phyloP scores from a whole-genome alignment of 2,113 vertebrate species.

The Sminthopsis crassicaudata region DNA sequence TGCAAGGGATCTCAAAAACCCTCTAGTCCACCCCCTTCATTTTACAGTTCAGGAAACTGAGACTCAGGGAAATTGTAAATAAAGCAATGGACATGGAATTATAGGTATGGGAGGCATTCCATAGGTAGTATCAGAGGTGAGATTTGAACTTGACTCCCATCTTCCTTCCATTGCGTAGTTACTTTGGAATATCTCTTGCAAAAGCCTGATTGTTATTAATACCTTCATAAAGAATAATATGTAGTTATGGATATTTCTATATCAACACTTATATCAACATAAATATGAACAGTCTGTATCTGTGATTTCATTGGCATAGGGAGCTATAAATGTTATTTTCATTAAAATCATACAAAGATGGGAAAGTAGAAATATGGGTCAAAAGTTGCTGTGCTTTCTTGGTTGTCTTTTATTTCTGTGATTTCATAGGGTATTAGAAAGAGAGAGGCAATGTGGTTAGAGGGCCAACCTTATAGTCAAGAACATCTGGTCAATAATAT shows the following conservation, averaged over 20 bases:
- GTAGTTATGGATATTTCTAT: no score
- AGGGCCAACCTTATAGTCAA: neutral
- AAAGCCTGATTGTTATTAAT: neutral
- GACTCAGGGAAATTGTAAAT: slow-evolving; percentile 5
- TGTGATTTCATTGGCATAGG: neutral
- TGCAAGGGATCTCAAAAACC: neutral
- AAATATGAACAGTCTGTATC: neutral
- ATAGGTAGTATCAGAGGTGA: neutral
- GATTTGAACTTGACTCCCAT: neutral
- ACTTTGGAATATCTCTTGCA: neutral
- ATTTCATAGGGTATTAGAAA: neutral
- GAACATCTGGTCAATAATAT: neutral
- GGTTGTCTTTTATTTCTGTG: neutral
- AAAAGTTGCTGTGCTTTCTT: neutral
- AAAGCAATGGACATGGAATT: neutral
- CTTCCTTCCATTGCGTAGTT: neutral
- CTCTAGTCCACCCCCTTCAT: neutral
- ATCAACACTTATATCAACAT: neutral
- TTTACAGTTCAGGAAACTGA: slow-evolving; percentile 15
- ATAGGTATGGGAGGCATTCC: neutral
- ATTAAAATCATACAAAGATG: neutral
- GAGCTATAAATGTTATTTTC: neutral
- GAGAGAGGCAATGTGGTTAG: neutral
- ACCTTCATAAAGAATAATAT: neutral
- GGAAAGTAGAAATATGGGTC: neutral